Evolutionary conservation across 2,888 invertebrate species (phyloP), one percentile per base, ranked within the genome.

Genomic region (Cataglyphis albicans): DNA sequence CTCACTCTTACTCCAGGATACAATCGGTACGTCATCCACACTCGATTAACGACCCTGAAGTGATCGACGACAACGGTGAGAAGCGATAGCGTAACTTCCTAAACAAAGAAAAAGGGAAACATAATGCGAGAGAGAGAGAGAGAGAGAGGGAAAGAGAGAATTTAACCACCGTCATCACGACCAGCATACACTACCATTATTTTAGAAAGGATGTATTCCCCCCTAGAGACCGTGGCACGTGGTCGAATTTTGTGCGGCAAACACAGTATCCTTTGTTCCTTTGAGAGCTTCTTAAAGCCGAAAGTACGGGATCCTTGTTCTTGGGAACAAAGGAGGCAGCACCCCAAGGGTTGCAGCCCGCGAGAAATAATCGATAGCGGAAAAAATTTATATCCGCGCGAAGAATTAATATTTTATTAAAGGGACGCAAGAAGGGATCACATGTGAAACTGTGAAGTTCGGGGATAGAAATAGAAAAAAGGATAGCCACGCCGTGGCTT

Each of bases 21-120:
- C 83, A 29, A 85, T 83, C 86, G 41, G 87, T 84, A 82, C 65
- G 85, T 84, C 88, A 83, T 88, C 85, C 85, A 82, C 86, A 81
- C 85, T 87, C 86, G 89, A 88, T 89, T 87, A 89, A 85, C 83
- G 84, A 78, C 78, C 74, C 80, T 78, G n/a, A 12, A 5, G 61
- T 48, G 63, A 67, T 32, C 59, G 67, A 41, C 52, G 18, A 57
- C 72, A 82, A 63, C 80, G 73, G 35, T 44, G 78, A 81, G 74
- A 81, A 81, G 59, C 83, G 74, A 84, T 74, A 75, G 63, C 57
- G 65, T 70, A 73, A 83, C 83, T 84, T 81, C 7, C 44, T 21
- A 67, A 68, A 81, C 68, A 84, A 84, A 84, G 81, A 52, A 48
- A 67, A n/a, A 59, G 59, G 73, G 67, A 74, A 70, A 61, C 41